Evolutionary conservation across 2,888 invertebrate species (phyloP).

Genomic region (Chrysomela aeneicollis): DNA sequence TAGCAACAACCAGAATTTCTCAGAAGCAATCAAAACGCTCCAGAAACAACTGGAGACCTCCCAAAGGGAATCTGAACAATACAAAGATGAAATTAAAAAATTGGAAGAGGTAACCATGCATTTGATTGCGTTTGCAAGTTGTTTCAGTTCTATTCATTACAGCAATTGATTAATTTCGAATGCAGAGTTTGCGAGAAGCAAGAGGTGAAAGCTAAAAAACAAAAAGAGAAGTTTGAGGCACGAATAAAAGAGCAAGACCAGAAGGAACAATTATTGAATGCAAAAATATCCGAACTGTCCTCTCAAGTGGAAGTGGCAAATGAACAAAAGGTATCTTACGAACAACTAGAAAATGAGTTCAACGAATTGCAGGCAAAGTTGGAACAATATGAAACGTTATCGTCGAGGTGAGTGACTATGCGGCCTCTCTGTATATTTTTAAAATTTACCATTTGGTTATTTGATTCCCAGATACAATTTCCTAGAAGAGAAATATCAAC

Average conservation of each 20-base stretch:
- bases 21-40: constrained; percentile 39
- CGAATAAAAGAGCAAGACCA: constrained; percentile 33
- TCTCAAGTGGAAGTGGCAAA: constrained; percentile 32
- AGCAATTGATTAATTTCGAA: constrained; percentile 39
- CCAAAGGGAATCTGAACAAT: constrained; percentile 30
- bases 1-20: constrained; percentile 38
- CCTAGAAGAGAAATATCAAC: constrained; percentile 42
- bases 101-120: constrained; percentile 42
- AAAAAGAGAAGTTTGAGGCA: constrained; percentile 36
- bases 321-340: constrained; percentile 23
- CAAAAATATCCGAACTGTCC: constrained; percentile 36
- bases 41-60: constrained; percentile 38
- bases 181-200: constrained; percentile 37
- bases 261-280: constrained; percentile 35
- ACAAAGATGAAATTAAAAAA: constrained; percentile 36
- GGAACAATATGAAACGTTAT: constrained; percentile 35
- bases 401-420: constrained; percentile 40
- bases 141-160: constrained; percentile 28
- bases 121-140: too few relatives aligned
- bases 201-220: constrained; percentile 34
- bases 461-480: constrained; percentile 35
- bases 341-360: constrained; percentile 33
- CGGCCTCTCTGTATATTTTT: too few relatives aligned
- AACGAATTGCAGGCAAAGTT: constrained; percentile 36
- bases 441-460: not conserved